These are phyloP conservation scores for Allophyes oxyacanthae DNA, from an alignment of 2,888 invertebrate species.

Conservation along the genomic window DNA sequence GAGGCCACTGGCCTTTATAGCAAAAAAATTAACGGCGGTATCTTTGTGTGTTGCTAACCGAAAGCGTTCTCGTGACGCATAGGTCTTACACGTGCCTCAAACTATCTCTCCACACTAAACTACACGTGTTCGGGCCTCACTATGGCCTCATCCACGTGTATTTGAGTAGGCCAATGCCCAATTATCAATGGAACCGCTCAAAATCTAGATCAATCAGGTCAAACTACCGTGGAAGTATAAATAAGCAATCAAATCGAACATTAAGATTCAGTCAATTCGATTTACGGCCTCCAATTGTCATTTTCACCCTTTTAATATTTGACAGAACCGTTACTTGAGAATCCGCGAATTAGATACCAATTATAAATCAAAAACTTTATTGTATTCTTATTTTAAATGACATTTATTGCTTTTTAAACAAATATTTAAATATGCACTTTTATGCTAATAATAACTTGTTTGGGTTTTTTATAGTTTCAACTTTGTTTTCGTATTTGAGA, in stretches of 20 bases:
- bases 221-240: neutral
- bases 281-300: neutral
- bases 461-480: conserved; percentile 23
- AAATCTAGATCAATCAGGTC: neutral
- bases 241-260: neutral
- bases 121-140: conserved; percentile 1
- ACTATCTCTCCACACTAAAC: too few species aligned
- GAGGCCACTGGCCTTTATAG: too few species aligned
- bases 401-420: conserved; percentile 14
- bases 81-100: neutral
- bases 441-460: neutral
- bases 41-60: too few species aligned
- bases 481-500: neutral
- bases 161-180: neutral
- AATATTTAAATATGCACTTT: conserved; percentile 3
- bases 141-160: neutral
- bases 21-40: too few species aligned
- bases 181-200: conserved; percentile 3
- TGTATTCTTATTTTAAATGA: conserved; percentile 9
- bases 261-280: neutral
- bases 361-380: conserved; percentile 31
- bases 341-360: conserved; percentile 8
- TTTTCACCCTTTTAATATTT: neutral
- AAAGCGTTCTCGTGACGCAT: too few species aligned
- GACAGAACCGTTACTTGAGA: conserved; percentile 2